Percentiles rank a stretch among this genome's conserved stretches.
These are phyloP conservation scores for Rapana venosa DNA, from an alignment of 2,888 invertebrate genomes.

Conservation along the genomic window DNA sequence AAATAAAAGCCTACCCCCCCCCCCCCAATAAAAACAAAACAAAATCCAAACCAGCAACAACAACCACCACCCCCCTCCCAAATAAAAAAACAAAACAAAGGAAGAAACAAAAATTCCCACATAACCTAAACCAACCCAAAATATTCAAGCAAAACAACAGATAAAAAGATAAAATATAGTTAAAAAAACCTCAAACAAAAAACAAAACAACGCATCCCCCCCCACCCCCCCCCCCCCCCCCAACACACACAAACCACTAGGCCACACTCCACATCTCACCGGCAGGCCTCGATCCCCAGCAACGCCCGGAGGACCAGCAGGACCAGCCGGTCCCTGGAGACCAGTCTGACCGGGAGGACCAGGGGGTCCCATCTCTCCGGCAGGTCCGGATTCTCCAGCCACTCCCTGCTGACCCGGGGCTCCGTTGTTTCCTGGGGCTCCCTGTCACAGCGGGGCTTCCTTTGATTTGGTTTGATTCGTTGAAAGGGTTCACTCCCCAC, in stretches of 20 bases:
- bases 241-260: neutral
- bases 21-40: no score
- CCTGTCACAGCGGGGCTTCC: constrained; percentile 52
- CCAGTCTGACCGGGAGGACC: constrained; percentile 86
- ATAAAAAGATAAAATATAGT: no score
- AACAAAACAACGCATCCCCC: neutral
- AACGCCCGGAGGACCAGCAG: constrained; percentile 44
- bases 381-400: constrained; percentile 66
- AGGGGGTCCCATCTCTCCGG: constrained; percentile 85
- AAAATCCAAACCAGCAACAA: no score
- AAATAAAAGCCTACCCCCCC: no score
- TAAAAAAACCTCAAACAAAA: no score
- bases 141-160: no score
- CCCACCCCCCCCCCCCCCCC: neutral
- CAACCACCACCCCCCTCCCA: no score
- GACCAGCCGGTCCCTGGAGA: constrained; percentile 51
- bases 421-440: constrained; percentile 74
- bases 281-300: constrained; percentile 46
- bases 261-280: constrained; percentile 26
- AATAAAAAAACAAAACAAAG: no score
- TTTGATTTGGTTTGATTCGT: neutral
- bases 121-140: no score
- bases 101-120: no score
- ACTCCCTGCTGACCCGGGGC: constrained; percentile 63
- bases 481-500: no score